These are phyloP conservation scores for Sterna hirundo DNA, from an alignment of 2,113 vertebrate genomes.

Conservation along the genomic window DNA sequence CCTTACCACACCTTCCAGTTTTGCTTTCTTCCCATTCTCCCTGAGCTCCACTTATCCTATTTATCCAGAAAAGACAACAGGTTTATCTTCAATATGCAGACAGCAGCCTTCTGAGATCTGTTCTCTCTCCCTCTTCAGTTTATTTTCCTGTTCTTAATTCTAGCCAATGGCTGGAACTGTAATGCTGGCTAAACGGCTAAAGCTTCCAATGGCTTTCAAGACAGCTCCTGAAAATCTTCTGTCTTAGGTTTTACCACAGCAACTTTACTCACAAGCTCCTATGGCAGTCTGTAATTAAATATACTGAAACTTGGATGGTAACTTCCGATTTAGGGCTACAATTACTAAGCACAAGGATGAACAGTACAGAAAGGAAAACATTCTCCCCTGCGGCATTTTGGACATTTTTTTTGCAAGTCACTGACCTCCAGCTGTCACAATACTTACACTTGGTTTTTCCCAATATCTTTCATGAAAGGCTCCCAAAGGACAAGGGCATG, in stretches of 20 bases:
- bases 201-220: background rate
- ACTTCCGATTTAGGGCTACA: background rate
- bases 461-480: background rate
- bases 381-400: background rate
- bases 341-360: background rate
- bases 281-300: background rate
- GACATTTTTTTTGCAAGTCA: background rate
- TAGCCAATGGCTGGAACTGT: background rate
- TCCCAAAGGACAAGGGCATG: background rate
- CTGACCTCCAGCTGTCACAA: conserved; percentile 10
- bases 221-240: background rate
- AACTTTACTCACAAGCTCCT: background rate
- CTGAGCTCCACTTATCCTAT: background rate
- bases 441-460: background rate
- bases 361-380: background rate
- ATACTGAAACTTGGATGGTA: background rate
- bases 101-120: background rate
- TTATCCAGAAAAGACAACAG: background rate
- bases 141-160: background rate
- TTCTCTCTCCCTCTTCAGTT: background rate
- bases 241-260: background rate
- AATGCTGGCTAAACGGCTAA: background rate
- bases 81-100: background rate
- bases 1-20: background rate
- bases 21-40: background rate